Evolutionary conservation across 2,888 invertebrate species (phyloP).

Genomic region (Seladonia tumulorum): DNA sequence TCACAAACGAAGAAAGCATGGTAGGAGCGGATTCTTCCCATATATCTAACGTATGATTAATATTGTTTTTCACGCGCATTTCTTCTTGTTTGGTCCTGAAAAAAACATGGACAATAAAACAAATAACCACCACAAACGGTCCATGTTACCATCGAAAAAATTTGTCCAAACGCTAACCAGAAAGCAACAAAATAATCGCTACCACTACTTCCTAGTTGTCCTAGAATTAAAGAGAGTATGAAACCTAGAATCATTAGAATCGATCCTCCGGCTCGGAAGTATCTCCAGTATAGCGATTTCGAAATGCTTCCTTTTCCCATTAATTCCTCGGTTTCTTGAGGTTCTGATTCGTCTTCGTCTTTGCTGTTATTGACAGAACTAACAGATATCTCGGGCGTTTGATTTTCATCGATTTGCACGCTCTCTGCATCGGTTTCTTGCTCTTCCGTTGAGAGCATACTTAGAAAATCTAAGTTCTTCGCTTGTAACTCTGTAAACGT

Average conservation of each 20-base stretch:
- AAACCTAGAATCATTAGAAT: constrained; percentile 86
- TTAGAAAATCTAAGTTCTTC: constrained; percentile 85
- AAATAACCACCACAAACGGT: neutral
- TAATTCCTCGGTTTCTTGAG: constrained; percentile 88
- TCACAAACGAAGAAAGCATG: neutral
- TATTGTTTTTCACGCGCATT: constrained; percentile 61
- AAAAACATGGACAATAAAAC: constrained; percentile 38
- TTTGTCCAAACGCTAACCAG: constrained; percentile 86
- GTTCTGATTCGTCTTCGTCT: constrained; percentile 82
- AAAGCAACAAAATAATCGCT: constrained; percentile 92
- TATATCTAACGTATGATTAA: constrained; percentile 13
- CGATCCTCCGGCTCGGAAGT: constrained; percentile 89
- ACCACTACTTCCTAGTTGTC: constrained; percentile 89
- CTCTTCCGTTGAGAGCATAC: constrained; percentile 81
- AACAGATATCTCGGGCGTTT: constrained; percentile 37
- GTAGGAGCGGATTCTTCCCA: neutral
- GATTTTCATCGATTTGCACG: constrained; percentile 72
- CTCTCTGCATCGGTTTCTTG: constrained; percentile 57
- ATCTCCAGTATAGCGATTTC: constrained; percentile 88
- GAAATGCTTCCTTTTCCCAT: constrained; percentile 88
- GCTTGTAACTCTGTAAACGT: constrained; percentile 86
- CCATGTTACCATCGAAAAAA: neutral
- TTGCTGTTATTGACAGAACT: constrained; percentile 31
- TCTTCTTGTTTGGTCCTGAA: constrained; percentile 84
- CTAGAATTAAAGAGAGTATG: constrained; percentile 86